Evolutionary conservation across 1,140 invertebrate genomes (phyloP).

Genomic region (Drosophila subpulchrella): DNA sequence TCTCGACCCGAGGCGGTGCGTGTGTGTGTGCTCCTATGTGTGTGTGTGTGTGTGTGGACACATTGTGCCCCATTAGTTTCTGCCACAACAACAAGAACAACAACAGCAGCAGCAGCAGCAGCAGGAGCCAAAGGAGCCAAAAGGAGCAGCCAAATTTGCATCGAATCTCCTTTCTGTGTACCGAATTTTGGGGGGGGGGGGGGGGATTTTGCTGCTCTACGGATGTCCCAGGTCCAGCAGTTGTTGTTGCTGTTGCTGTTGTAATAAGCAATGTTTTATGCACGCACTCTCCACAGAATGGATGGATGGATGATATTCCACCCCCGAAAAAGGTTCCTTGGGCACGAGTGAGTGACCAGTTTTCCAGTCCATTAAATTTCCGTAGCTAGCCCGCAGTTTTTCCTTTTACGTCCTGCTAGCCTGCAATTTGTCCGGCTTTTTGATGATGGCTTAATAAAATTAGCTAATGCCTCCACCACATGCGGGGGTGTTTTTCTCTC

Average conservation of each 20-base stretch:
- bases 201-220: conserved; percentile 14
- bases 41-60: conserved; percentile 63
- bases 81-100: conserved; percentile 56
- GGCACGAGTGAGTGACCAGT: conserved; percentile 53
- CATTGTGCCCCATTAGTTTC: conserved; percentile 82
- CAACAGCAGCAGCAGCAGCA: conserved; percentile 2
- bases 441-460: conserved; percentile 68
- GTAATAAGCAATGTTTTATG: conserved; percentile 80
- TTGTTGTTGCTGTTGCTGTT: conserved; percentile 37
- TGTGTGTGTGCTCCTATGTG: conserved; percentile 11
- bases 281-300: conserved; percentile 61
- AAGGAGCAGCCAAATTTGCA: conserved; percentile 69
- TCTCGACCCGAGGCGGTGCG: conserved; percentile 32
- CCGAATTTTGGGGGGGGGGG: conserved; percentile 19
- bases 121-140: conserved; percentile 27
- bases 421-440: conserved; percentile 51
- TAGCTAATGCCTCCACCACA: conserved; percentile 46
- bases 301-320: conserved; percentile 23
- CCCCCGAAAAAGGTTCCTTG: conserved; percentile 17
- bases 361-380: conserved; percentile 80
- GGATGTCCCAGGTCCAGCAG: conserved; percentile 19
- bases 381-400: conserved; percentile 70
- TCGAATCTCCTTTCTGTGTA: conserved; percentile 60
- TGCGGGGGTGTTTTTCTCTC: conserved; percentile 1
- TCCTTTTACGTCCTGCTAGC: conserved; percentile 10